Conservation (phyloP, 2,888 invertebrate species). For the Volucella inflata region DNA sequence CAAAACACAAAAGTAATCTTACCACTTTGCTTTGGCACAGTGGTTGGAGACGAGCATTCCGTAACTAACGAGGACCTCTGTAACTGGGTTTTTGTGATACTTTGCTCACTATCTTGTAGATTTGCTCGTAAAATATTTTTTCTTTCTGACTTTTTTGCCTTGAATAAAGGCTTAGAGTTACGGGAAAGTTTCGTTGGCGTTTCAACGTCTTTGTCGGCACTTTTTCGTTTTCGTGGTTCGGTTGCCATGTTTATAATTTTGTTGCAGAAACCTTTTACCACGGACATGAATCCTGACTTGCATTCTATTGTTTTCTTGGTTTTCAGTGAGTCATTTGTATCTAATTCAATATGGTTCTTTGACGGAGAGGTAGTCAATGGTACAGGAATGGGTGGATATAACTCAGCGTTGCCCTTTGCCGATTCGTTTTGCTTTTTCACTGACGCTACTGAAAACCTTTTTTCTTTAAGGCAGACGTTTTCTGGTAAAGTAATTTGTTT, state of each 20-base stretch:
- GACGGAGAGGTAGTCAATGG: too few relatives aligned
- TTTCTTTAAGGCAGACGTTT: background rate
- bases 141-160: conserved; percentile 17
- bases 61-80: background rate
- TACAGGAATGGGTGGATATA: too few relatives aligned
- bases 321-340: background rate
- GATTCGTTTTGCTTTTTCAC: background rate
- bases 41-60: background rate
- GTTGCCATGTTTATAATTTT: background rate
- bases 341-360: background rate
- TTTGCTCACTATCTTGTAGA: background rate
- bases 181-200: conserved; percentile 21
- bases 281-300: conserved; percentile 14
- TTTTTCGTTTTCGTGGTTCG: conserved; percentile 7
- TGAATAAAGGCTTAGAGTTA: conserved; percentile 30
- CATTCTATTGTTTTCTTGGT: background rate
- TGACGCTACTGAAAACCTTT: background rate
- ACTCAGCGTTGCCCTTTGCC: background rate
- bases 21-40: conserved; percentile 49
- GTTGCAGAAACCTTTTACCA: conserved; percentile 22
- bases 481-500: background rate
- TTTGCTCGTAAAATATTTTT: background rate
- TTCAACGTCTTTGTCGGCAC: background rate
- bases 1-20: background rate
- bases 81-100: background rate